These are phyloP conservation scores for Sebastes matsubarae DNA, from an alignment of 2,797 vertebrate species.

Conservation along the genomic window DNA sequence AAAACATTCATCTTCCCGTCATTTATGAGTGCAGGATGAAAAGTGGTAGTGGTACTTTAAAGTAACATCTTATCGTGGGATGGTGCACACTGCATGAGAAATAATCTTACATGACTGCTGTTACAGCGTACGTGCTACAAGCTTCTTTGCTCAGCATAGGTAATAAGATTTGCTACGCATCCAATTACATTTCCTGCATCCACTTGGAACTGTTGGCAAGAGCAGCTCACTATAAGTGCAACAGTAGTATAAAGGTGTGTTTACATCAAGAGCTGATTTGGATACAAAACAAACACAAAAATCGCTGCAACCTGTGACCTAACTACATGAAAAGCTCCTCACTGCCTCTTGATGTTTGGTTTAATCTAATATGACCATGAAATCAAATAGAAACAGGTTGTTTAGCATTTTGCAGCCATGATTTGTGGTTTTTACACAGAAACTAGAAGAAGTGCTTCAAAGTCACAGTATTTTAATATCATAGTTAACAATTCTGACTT, in stretches of 20 bases:
- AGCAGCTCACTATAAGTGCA: background rate
- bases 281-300: background rate
- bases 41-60: background rate
- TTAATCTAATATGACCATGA: background rate
- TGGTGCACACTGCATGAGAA: background rate
- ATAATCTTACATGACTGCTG: constrained; percentile 8
- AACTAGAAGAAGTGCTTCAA: background rate
- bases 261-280: background rate
- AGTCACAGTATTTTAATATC: background rate
- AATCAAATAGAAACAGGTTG: background rate
- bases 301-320: background rate
- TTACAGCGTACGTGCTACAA: background rate
- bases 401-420: background rate
- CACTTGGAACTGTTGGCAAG: background rate
- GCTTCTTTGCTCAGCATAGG: background rate
- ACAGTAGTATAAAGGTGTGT: background rate
- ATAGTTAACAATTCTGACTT: no score
- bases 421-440: background rate
- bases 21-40: background rate
- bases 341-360: background rate
- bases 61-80: background rate
- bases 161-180: constrained; percentile 22
- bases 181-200: constrained; percentile 22
- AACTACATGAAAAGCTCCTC: background rate
- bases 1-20: constrained; percentile 2